Evolutionary conservation across 2,797 vertebrate genomes (phyloP), one percentile per base, ranked within the genome.

Genomic region (Streptopelia turtur): DNA sequence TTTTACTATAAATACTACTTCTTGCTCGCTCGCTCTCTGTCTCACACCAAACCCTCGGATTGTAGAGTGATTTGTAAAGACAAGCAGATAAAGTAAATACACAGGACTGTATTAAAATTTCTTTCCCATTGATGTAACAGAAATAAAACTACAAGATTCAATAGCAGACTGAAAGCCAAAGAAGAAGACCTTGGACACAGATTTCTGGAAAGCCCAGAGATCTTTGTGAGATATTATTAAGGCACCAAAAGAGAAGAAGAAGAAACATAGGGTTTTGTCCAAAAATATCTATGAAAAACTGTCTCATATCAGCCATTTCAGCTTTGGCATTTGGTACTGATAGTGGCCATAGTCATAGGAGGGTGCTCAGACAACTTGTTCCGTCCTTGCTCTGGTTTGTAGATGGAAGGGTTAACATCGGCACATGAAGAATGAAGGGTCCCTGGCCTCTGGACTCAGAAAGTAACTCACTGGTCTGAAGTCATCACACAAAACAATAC

Each of bases 61-160:
- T 84, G 87, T 9, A 25, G 86, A 88, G 93, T 93, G 94, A 96
- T 97, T 97, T 96, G 95, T 94, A 97, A 94, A 96, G 96, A 97
- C 83, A 94, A 94, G 92, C 74, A 70, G 83, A 65, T 90, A 81
- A 86, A 94, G 77, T 90, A 93, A 95, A 87, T 92, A 96, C 89
- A 94, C 59, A 76, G 45, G 2, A 5, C 80, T 71, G 80, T 60
- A 86, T 93, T 89, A 95, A 97, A 96, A 96, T 89, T 95, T 81
- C 87, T 87, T 92, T 75, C 60, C 71, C 21, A 5, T n/a, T 87
- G 83, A 45, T n/a, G 45, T 24, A 89, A 55, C 31, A 57, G 57
- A 88, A 87, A 90, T 63, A 83, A 93, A 87, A 11, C 6, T 8
- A 16, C 47, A 21, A 18, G 49, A 30, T 85, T 50, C 59, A 64